Evolutionary conservation across 2,113 vertebrate genomes (phyloP).

Genomic region (Cyanoramphus novaezelandiae): DNA sequence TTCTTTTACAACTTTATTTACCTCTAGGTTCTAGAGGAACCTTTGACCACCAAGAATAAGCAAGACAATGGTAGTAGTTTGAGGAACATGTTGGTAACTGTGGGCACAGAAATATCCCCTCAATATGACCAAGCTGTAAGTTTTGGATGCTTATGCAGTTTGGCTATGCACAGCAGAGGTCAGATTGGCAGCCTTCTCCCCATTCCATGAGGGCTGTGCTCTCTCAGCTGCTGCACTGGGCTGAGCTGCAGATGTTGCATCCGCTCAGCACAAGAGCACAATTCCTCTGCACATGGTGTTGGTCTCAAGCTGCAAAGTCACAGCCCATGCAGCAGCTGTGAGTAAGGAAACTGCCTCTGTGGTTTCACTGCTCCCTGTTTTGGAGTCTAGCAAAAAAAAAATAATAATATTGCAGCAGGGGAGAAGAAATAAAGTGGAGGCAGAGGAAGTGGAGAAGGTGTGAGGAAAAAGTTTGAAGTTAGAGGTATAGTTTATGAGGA

Average conservation of each 20-base stretch:
- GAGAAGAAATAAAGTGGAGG: not conserved
- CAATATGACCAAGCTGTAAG: not conserved
- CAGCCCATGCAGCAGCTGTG: not conserved
- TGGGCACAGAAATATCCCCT: not conserved
- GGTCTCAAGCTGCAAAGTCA: not conserved
- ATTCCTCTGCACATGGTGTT: too few relatives aligned
- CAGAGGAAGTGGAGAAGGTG: not conserved
- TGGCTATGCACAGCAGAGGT: not conserved
- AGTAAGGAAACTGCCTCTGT: not conserved
- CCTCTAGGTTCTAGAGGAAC: not conserved
- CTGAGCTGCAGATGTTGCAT: not conserved
- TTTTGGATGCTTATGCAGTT: not conserved
- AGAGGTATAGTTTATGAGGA: too few relatives aligned
- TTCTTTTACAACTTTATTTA: not conserved
- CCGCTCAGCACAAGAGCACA: not conserved
- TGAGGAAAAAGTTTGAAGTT: not conserved
- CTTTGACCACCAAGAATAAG: not conserved
- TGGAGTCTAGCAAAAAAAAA: not conserved
- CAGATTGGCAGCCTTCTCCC: not conserved
- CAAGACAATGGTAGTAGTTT: not conserved
- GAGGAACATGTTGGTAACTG: not conserved
- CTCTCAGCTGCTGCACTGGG: not conserved
- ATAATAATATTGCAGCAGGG: not conserved
- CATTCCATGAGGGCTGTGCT: not conserved
- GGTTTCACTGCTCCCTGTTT: not conserved